A percentile compares a stretch with the other conserved stretches of the same genome.
Conservation (phyloP, 2,888 invertebrate species). For the Altica lythri region DNA sequence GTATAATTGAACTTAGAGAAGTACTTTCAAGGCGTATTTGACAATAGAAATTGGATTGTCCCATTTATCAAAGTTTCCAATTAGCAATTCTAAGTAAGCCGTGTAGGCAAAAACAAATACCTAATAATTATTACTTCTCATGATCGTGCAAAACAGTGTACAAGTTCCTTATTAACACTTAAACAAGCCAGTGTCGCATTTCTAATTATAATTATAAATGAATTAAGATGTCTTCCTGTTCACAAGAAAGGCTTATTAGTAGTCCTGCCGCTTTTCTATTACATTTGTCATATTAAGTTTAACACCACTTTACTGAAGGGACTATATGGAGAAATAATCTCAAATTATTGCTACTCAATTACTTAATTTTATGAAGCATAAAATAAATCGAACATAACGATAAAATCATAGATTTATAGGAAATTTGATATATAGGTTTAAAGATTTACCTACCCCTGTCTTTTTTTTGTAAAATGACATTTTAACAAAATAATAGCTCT, state of each 20-base stretch:
- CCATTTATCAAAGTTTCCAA: background rate
- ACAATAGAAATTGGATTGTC: background rate
- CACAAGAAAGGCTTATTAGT: background rate
- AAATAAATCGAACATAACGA: too few relatives aligned
- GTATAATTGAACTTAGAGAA: too few relatives aligned
- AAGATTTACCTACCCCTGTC: too few relatives aligned
- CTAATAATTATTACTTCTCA: constrained; percentile 4
- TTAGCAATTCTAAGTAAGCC: constrained; percentile 5
- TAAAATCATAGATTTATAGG: too few relatives aligned
- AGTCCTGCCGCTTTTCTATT: background rate
- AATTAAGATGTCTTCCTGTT: constrained; percentile 19
- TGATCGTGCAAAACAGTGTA: constrained; percentile 1
- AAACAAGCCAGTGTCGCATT: constrained; percentile 16
- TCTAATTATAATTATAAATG: constrained; percentile 26
- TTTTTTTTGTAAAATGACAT: too few relatives aligned
- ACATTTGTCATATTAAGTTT: too few relatives aligned
- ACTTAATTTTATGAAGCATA: too few relatives aligned
- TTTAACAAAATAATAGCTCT: too few relatives aligned
- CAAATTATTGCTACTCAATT: too few relatives aligned
- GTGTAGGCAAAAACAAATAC: constrained; percentile 8
- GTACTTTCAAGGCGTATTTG: background rate
- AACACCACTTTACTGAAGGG: too few relatives aligned
- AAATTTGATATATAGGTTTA: too few relatives aligned
- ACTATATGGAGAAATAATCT: too few relatives aligned
- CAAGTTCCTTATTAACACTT: constrained; percentile 11